Evolutionary conservation across 92 coral and sea anemone species (phyloP).

Genomic region (Zoanthus sansibaricus): DNA sequence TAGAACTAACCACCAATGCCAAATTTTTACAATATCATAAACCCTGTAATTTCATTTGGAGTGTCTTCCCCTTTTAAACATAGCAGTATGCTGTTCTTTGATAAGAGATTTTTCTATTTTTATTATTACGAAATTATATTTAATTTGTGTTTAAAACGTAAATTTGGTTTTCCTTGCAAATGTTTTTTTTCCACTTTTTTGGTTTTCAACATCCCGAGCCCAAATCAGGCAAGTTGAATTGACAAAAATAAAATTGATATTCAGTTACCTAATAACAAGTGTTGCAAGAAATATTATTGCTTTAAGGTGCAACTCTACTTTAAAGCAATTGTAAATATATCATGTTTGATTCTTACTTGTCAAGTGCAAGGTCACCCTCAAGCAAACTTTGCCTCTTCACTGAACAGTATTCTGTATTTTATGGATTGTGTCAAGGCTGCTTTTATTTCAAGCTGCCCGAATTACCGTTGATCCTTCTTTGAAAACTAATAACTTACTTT

Average conservation of each 20-base stretch:
- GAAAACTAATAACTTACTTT: constrained; percentile 19
- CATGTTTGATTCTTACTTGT: not conserved
- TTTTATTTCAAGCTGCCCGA: constrained; percentile 6
- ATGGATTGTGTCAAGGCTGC: not conserved
- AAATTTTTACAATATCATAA: too few species aligned
- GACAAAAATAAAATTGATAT: not conserved
- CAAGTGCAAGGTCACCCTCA: not conserved
- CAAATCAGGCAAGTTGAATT: not conserved
- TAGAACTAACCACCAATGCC: too few species aligned
- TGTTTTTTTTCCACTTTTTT: not conserved
- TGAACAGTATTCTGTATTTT: not conserved
- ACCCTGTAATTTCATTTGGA: not conserved
- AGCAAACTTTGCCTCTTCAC: not conserved
- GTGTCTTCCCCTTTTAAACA: too few species aligned
- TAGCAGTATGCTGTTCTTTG: not conserved
- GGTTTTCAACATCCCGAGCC: not conserved
- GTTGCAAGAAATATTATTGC: not conserved
- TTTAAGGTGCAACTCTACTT: not conserved
- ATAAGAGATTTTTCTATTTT: too few species aligned
- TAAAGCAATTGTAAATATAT: not conserved
- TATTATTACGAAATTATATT: not conserved
- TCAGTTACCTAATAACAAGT: not conserved
- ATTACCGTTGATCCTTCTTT: constrained; percentile 5
- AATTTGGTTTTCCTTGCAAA: not conserved
- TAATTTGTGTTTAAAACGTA: not conserved